Conservation (phyloP, 2,797 vertebrate genomes). For the Clarias platycephalus region DNA sequence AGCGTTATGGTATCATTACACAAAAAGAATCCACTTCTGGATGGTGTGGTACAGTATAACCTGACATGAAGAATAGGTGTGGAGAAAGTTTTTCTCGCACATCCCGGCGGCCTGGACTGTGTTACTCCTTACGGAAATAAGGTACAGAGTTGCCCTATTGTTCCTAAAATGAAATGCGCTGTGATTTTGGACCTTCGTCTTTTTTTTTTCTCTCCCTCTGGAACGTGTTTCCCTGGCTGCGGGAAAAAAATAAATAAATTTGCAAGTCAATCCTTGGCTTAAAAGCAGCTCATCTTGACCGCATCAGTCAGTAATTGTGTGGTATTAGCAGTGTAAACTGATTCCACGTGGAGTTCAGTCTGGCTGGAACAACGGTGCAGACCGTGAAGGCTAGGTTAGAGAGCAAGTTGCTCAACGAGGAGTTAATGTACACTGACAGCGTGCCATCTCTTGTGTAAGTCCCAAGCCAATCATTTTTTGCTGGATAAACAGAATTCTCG, state of each 20-base stretch:
- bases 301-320: not conserved
- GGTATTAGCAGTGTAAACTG: not conserved
- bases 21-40: not conserved
- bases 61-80: not conserved
- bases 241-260: not conserved
- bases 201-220: not conserved
- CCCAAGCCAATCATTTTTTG: slow-evolving; percentile 31
- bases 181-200: not conserved
- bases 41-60: not conserved
- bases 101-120: not conserved
- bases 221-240: not conserved
- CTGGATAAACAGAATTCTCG: slow-evolving; percentile 37
- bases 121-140: not conserved
- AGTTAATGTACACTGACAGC: slow-evolving; percentile 22
- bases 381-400: slow-evolving; percentile 22
- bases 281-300: not conserved
- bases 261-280: not conserved
- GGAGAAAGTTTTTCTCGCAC: not conserved
- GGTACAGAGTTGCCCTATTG: not conserved
- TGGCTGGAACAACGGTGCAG: not conserved
- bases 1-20: not conserved
- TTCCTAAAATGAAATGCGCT: not conserved
- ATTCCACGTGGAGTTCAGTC: not conserved
- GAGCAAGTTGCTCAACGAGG: slow-evolving; percentile 35
- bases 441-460: slow-evolving; percentile 46